Evolutionary conservation across 37 sponge, comb jelly and placozoan genomes (phyloP), one percentile per base, ranked within the genome.

Genomic region (Beroe forskalii): DNA sequence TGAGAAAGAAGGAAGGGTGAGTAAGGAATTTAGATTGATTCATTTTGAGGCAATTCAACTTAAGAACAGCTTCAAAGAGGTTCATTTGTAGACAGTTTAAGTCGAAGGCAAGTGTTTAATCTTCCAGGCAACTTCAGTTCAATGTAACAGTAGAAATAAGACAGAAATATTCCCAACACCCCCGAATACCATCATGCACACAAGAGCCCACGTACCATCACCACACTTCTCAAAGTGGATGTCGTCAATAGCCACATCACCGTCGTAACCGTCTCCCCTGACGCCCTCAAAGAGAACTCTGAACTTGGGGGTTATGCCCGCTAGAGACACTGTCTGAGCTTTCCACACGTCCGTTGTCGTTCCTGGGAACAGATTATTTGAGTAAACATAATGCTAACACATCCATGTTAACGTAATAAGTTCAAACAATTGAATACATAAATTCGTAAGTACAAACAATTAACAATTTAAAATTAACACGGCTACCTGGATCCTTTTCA

Each of bases 191-290:
- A n/a, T n/a, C n/a, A n/a, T n/a, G n/a, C n/a, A n/a, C n/a, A n/a
- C n/a, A n/a, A n/a, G n/a, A n/a, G n/a, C n/a, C 25, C 66, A 64
- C 66, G 4, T 64, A 64, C 66, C 66, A 64, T 64, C 43, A 12
- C 90, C 64, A 67, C 69, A 66, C 62, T 55, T 90, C 35, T 61
- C 62, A 27, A 92, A 90, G 72, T 41, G 43, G 22, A 92, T 90
- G 60, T 92, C 76, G 33, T 92, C 92, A 30, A 92, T 90, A 64
- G 92, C 92, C 3, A 92, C 80, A 41, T 92, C 92, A 0, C 92
- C 92, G 36, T 41, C 64, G 42, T 83, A 91, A 28, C 42, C 37
- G 20, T 22, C 80, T 19, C 92, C 92, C 35, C 55, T 27, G 41
- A 90, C 69, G 19, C 92, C 92, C 62, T 92, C 92, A 39, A 92